phyloP scores from a whole-genome alignment of 35 echinoderm and acorn worm species.

The Apostichopus parvimensis region DNA sequence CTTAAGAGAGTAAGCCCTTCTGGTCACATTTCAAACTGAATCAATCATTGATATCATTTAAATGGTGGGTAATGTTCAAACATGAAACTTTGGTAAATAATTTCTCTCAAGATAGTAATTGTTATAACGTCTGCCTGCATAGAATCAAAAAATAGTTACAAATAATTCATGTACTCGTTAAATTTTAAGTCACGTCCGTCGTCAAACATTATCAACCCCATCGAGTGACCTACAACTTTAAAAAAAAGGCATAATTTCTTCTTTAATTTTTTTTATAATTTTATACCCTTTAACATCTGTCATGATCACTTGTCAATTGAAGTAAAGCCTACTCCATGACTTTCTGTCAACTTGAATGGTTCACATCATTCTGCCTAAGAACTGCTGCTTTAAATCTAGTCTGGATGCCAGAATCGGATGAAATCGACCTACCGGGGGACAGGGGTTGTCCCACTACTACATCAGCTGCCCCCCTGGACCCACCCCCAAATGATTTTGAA shows the following conservation, averaged over 20 bases:
- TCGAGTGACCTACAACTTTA: too few relatives aligned
- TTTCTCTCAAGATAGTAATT: conserved; percentile 17
- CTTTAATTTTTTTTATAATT: too few relatives aligned
- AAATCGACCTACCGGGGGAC: conserved; percentile 24
- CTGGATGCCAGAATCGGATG: conserved; percentile 33
- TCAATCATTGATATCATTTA: background rate
- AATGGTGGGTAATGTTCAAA: background rate
- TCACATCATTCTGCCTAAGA: conserved; percentile 30
- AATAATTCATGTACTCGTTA: conserved; percentile 13
- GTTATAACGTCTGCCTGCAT: conserved; percentile 24
- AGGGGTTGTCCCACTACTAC: background rate
- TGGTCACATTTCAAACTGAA: background rate
- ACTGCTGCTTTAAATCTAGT: conserved; percentile 30
- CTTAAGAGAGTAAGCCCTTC: too few relatives aligned
- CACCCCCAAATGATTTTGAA: conserved; percentile 26
- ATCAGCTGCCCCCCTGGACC: background rate
- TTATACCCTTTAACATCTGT: too few relatives aligned
- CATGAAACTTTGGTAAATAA: conserved; percentile 13
- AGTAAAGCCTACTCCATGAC: background rate
- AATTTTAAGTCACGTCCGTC: too few relatives aligned
- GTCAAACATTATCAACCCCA: too few relatives aligned
- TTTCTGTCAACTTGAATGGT: conserved; percentile 36
- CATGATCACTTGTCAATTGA: too few relatives aligned
- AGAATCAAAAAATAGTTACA: conserved; percentile 44
- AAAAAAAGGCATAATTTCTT: too few relatives aligned